Evolutionary conservation across 2,888 invertebrate genomes (phyloP).

Genomic region (Apotomis capreana): DNA sequence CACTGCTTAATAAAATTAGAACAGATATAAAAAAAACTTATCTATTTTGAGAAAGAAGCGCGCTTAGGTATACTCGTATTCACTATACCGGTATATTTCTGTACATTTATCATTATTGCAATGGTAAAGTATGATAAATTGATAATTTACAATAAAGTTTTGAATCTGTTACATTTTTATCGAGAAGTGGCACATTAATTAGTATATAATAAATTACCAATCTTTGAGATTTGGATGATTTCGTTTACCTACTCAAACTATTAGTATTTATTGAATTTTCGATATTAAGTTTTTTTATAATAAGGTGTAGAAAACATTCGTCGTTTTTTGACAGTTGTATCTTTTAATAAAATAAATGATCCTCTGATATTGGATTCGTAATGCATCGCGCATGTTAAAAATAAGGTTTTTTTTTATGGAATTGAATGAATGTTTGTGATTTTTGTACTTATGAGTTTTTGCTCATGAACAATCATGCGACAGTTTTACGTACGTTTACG

Average conservation of each 20-base stretch:
- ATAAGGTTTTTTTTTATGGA: conserved; percentile 16
- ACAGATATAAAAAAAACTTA: not conserved
- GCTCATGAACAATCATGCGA: conserved; percentile 51
- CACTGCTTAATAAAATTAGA: conserved; percentile 14
- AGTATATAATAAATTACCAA: conserved; percentile 32
- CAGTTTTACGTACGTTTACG: conserved; percentile 27
- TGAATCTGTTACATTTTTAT: conserved; percentile 9
- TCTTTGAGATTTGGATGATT: conserved; percentile 39
- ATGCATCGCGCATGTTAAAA: conserved; percentile 15
- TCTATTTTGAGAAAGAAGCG: too few species aligned
- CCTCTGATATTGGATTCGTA: conserved; percentile 2
- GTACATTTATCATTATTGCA: too few species aligned
- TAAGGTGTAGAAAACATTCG: not conserved
- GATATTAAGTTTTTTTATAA: conserved; percentile 11
- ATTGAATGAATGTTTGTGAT: conserved; percentile 66
- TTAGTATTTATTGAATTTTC: conserved; percentile 31
- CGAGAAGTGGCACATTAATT: conserved; percentile 14
- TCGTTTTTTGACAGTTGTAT: conserved; percentile 22
- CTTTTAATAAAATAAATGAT: not conserved
- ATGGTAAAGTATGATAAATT: too few species aligned
- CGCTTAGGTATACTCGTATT: too few species aligned
- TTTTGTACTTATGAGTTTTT: conserved; percentile 73
- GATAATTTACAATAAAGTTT: not conserved
- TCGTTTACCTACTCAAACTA: conserved; percentile 29
- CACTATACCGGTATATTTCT: too few species aligned